A percentile compares a stretch with the other conserved stretches of the same genome.
Evolutionary conservation across 2,888 invertebrate genomes (phyloP).

Genomic region (Mellilla xanthometata): DNA sequence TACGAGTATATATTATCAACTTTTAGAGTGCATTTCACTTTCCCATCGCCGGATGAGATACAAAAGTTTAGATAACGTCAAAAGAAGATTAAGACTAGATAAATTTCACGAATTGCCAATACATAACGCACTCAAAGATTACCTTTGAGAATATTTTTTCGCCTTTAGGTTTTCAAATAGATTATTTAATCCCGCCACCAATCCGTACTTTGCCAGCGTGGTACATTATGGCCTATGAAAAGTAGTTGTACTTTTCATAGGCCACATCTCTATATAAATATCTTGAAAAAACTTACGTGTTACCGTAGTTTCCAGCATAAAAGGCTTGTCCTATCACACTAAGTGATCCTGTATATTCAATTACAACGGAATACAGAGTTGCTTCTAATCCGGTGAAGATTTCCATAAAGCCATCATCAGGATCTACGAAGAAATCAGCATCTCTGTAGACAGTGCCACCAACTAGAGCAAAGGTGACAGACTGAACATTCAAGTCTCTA

Average conservation of each 20-base stretch:
- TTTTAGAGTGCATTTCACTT: no score
- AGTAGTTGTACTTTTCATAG: no score
- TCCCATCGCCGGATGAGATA: slow-evolving; percentile 25
- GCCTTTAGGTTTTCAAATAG: no score
- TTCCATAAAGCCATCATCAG: slow-evolving; percentile 42
- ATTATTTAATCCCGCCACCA: no score
- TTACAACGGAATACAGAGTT: slow-evolving; percentile 41
- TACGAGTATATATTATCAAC: no score
- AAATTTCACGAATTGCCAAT: slow-evolving; percentile 27
- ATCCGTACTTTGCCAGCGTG: no score
- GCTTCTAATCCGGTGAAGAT: slow-evolving; percentile 41
- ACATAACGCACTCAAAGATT: slow-evolving; percentile 12
- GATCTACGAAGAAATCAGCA: slow-evolving; percentile 33
- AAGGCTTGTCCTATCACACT: slow-evolving; percentile 39
- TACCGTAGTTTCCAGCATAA: slow-evolving; percentile 41
- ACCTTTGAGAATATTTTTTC: not conserved
- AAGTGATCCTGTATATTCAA: slow-evolving; percentile 48
- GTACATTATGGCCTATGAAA: no score
- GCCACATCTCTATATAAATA: no score
- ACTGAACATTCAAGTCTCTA: slow-evolving; percentile 38
- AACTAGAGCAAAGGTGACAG: slow-evolving; percentile 41
- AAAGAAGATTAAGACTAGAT: slow-evolving; percentile 33
- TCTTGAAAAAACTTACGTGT: slow-evolving; percentile 37
- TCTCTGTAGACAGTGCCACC: slow-evolving; percentile 29
- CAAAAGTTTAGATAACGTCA: slow-evolving; percentile 46